These are phyloP conservation scores for Pristionchus japonicus DNA, from an alignment of 2,888 invertebrate genomes.

Conservation along the genomic window DNA sequence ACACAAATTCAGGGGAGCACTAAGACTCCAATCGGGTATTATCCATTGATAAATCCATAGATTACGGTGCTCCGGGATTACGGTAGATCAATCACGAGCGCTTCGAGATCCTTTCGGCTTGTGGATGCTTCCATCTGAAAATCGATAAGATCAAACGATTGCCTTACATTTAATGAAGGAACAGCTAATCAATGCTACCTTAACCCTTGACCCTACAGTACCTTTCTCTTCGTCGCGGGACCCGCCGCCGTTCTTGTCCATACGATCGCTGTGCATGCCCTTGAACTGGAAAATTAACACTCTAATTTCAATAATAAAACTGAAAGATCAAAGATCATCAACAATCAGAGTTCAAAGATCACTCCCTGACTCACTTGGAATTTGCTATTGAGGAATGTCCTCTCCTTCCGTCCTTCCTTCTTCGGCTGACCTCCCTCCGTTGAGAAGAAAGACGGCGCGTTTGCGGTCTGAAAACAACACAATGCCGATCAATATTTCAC, in stretches of 20 bases:
- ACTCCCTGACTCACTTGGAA: not conserved
- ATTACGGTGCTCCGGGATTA: not conserved
- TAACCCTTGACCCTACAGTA: no score
- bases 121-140: not conserved
- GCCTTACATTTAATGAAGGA: no score
- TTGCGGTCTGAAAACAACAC: not conserved
- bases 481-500: not conserved
- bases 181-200: no score
- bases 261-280: conserved; percentile 42
- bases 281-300: conserved; percentile 3
- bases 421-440: conserved; percentile 24
- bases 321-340: no score
- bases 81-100: conserved; percentile 16
- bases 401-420: not conserved
- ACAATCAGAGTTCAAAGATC: not conserved
- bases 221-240: conserved; percentile 31
- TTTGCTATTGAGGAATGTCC: conserved; percentile 19
- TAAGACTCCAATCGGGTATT: not conserved
- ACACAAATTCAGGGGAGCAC: not conserved
- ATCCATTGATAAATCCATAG: not conserved
- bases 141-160: not conserved
- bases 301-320: not conserved
- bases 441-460: conserved; percentile 20
- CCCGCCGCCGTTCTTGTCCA: conserved; percentile 22
- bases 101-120: conserved; percentile 2